Evolutionary conservation across 2,797 vertebrate species (phyloP), one percentile per base, ranked within the genome.

Genomic region (Graptemys geographica): DNA sequence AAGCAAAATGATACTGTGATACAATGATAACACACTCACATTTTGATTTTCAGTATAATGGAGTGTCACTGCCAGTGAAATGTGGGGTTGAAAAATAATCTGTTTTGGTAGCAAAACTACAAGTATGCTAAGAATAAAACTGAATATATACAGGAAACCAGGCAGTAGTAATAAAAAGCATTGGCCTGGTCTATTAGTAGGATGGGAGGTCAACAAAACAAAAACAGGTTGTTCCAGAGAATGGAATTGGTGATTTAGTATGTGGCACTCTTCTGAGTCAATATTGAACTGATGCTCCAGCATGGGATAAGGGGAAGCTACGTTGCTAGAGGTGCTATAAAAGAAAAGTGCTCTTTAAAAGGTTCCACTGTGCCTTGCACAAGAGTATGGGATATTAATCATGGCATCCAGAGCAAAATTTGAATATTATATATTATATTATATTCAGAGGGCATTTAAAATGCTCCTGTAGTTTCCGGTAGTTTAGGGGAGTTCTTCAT

Each of bases 261-360:
- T 51, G 69, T 23, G 79, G 56, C 27, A 86, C 87, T 87, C 79
- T 90, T 95, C 52, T 80, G 93, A 91, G 83, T 95, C 86, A 93
- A 95, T 93, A 95, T 25, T 87, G 79, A 95, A 94, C 86, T 93
- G 53, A 27, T 88, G 27, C 81, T 93, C 62, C 78, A 92, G 80
- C 44, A 87, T 19, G 93, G 81, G 84, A 91, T 86, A 79, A 79
- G 55, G 28, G 92, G 87, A 55, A 95, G 13, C 88, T 86, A n/a
- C 80, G 25, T 52, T 93, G 57, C 86, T 90, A 88, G 69, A 94
- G 25, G 6, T 13, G 89, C 74, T 93, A 76, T 90, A 92, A 88
- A 90, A 92, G 57, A 83, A 92, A 28, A 95, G 72, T 80, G 78
- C 3, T 81, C 41, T 93, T 95, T 95, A 94, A 95, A 94, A 92